Base-by-base conservation (phyloP, 2,888 invertebrate species). In the Leptopilina drosophilae region DNA sequence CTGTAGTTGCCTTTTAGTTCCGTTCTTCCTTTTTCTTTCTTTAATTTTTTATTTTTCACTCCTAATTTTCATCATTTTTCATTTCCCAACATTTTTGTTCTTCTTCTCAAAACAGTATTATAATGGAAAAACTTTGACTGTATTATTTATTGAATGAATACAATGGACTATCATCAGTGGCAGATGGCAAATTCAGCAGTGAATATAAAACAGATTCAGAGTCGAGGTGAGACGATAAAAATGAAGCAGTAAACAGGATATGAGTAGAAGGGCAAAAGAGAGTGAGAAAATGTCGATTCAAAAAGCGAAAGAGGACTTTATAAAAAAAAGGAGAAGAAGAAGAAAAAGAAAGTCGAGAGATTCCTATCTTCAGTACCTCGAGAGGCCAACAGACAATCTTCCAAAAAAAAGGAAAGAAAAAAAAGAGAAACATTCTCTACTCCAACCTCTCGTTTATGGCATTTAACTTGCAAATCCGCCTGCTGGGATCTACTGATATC, bases 391-490 rank as follows among this genome's bases (percentile, higher is more conserved):
- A 67, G 40, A 75, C 75, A 73, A 73, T 77, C 76, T 66, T 64
- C 53, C 56, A 33, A 26, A 49, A 49, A 49, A 42, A 42, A 42
- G 0, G 14, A 56, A 69, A 53, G 62, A 53, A 49, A 78, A 81
- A 84, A 84, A 83, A 80, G 82, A 83, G 83, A 83, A 80, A 82
- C 81, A 83, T 83, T 80, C 79, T 80, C 81, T 84, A 82, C 77
- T 82, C 79, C 49, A 67, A 33, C 83, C 84, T 83, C 84, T 87
- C 88, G 85, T 86, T 87, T 89, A 88, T 87, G 87, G 84, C 87
- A 88, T 89, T 90, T 89, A 89, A 89, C 89, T 90, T 89, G 89
- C 87, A 90, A 90, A 90, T 89, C 87, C 85, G 85, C 84, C 87
- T 83, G 76, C 85, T 80, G 86, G 86, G 85, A 86, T 83, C 80